phyloP scores from a whole-genome alignment of 2,888 invertebrate species.

The Drosophila neotestacea region DNA sequence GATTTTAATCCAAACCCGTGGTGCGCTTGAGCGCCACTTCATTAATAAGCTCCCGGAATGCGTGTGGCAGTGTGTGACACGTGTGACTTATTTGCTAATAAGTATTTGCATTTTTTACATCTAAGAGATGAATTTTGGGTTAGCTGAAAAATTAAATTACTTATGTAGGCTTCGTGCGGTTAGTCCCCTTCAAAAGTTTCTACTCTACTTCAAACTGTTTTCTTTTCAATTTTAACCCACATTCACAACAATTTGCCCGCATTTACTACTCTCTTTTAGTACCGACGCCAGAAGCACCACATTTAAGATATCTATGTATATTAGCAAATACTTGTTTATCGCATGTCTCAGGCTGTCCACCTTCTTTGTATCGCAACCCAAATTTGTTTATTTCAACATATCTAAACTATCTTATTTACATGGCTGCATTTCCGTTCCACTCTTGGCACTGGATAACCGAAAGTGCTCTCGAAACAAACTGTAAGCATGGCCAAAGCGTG shows the following conservation, averaged over 20 bases:
- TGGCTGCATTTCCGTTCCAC: constrained; percentile 59
- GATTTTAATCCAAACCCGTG: constrained; percentile 34
- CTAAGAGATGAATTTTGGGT: background rate
- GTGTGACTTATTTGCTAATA: constrained; percentile 52
- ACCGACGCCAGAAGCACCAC: constrained; percentile 6
- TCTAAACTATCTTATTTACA: constrained; percentile 68
- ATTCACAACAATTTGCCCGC: background rate
- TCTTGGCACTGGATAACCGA: constrained; percentile 26
- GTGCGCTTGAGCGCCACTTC: constrained; percentile 23
- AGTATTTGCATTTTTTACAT: constrained; percentile 23
- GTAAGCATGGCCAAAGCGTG: constrained; percentile 39
- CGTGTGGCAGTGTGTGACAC: constrained; percentile 4
- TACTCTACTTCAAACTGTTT: background rate
- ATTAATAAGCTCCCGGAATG: constrained; percentile 45
- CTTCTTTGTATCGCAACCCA: constrained; percentile 34
- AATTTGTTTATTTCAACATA: constrained; percentile 69
- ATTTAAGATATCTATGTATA: constrained; percentile 32
- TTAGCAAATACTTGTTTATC: constrained; percentile 34
- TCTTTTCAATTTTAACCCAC: background rate
- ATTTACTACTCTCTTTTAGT: constrained; percentile 3
- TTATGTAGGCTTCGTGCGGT: no score
- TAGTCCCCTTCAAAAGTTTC: background rate
- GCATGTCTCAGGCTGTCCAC: constrained; percentile 44
- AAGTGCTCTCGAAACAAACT: constrained; percentile 12
- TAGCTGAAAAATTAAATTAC: background rate